Evolutionary conservation across 2,797 vertebrate species (phyloP), one percentile per base, ranked within the genome.

Genomic region (Hypotaenidia okinawae): DNA sequence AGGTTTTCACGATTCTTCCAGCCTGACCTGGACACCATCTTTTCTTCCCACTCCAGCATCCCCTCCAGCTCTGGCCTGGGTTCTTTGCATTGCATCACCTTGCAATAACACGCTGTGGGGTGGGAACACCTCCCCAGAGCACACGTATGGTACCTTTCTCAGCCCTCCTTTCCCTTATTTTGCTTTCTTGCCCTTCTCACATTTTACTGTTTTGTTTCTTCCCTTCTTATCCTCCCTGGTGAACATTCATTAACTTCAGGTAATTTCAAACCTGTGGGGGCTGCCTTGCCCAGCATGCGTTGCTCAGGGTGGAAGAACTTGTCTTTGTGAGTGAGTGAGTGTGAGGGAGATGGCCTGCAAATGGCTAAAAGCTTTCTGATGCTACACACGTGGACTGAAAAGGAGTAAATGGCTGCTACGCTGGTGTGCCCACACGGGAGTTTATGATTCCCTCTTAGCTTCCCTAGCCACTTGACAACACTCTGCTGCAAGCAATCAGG

Each of bases 371-470:
- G 21, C 28, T 79, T 66, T 84, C 62, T 78, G 37, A 32, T 30
- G 28, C 35, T 51, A 12, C 0, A 0, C 18, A 13, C 17, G 14
- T 11, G 6, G 18, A 8, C 7, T 49, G 35, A 51, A 58, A 87
- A 67, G 39, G 19, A 70, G 4, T 21, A 68, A 81, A 45, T 12
- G 11, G 30, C 11, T 70, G 19, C 25, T 47, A 33, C 7, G 5
- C 2, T 22, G 17, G 2, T 52, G 19, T 39, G n/a, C 27, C 16
- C 52, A 30, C 18, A 4, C 39, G 21, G 52, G 37, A 64, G 5
- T 4, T 75, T 66, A 8, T 8, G 15, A 32, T 68, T 80, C 52
- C 25, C 16, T 47, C 64, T n/a, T n/a, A 24, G 14, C 10, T 68
- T 33, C n/a, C 32, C 57, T 45, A 49, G 28, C 9, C 45, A 5